These are phyloP conservation scores for Grus americana DNA, from an alignment of 2,113 vertebrate species.

Conservation along the genomic window DNA sequence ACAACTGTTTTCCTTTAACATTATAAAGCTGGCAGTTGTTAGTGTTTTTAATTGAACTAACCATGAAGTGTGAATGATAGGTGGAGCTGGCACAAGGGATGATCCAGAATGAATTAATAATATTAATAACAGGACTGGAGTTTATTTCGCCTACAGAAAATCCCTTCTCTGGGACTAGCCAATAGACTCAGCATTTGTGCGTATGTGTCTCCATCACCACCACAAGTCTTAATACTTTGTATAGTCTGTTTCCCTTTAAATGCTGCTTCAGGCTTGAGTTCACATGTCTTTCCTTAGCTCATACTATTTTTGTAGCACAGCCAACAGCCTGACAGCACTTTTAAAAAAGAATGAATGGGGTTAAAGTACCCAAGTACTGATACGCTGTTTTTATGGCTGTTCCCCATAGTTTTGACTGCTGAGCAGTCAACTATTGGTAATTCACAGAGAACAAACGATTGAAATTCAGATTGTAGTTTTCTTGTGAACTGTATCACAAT, in stretches of 20 bases:
- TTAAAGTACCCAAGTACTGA: conserved; percentile 43
- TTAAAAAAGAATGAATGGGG: conserved; percentile 42
- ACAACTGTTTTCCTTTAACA: conserved; percentile 73
- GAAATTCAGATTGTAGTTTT: neutral
- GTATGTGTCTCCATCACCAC: conserved; percentile 5
- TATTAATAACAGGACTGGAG: conserved; percentile 11
- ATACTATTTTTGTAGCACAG: conserved; percentile 47
- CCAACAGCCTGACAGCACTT: conserved; percentile 58
- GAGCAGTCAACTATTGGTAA: conserved; percentile 2
- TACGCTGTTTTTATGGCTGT: neutral
- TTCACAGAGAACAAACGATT: neutral
- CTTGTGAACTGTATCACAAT: neutral
- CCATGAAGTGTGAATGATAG: conserved; percentile 56
- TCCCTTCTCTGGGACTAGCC: neutral
- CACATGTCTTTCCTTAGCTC: conserved; percentile 58
- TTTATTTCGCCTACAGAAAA: conserved; percentile 17
- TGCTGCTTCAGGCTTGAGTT: conserved; percentile 56
- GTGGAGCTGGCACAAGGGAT: conserved; percentile 33
- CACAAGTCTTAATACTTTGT: conserved; percentile 29
- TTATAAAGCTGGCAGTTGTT: conserved; percentile 50
- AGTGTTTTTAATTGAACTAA: conserved; percentile 57
- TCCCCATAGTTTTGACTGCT: conserved; percentile 31
- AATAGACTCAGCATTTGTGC: conserved; percentile 17
- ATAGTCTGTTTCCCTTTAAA: conserved; percentile 60
- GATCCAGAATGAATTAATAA: conserved; percentile 38